These are phyloP conservation scores for Procambarus virginalis DNA, from an alignment of 1,140 invertebrate genomes.

Conservation along the genomic window DNA sequence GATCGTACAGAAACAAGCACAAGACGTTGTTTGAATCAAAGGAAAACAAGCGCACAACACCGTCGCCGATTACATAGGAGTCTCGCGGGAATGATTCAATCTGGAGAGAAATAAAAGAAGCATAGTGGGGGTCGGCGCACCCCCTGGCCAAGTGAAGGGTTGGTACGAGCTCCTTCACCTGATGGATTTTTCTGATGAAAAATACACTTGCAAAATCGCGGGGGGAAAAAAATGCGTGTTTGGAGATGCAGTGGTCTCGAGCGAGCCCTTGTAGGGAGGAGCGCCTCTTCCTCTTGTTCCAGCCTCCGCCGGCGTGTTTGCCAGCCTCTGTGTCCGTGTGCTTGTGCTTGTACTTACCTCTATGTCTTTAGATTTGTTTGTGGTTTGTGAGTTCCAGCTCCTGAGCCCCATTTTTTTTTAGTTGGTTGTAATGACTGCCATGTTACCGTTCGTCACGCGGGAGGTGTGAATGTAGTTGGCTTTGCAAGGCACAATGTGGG, in stretches of 20 bases:
- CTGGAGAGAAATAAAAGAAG: constrained; percentile 41
- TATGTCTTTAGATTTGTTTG: too few relatives aligned
- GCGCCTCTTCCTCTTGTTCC: neutral
- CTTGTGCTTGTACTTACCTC: too few relatives aligned
- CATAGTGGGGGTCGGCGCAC: constrained; percentile 31
- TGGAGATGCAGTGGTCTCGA: constrained; percentile 26
- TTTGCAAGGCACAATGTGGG: too few relatives aligned
- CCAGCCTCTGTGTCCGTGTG: neutral
- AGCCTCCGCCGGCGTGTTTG: neutral
- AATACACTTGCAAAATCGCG: constrained; percentile 55
- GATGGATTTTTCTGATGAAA: constrained; percentile 54
- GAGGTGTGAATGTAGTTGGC: too few relatives aligned
- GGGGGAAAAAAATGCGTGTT: constrained; percentile 17
- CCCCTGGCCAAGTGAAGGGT: constrained; percentile 25
- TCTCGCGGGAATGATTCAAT: constrained; percentile 49
- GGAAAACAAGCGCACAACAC: constrained; percentile 45
- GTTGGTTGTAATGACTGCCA: too few relatives aligned
- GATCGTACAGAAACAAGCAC: constrained; percentile 45
- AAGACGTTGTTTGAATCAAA: constrained; percentile 59
- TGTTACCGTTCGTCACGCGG: too few relatives aligned
- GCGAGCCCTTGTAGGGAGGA: neutral
- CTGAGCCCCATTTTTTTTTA: too few relatives aligned
- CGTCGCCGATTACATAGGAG: constrained; percentile 39
- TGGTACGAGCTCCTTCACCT: constrained; percentile 40
- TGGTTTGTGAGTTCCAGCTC: too few relatives aligned